phyloP scores from a whole-genome alignment of 2,113 vertebrate species.

The Peromyscus californicus region DNA sequence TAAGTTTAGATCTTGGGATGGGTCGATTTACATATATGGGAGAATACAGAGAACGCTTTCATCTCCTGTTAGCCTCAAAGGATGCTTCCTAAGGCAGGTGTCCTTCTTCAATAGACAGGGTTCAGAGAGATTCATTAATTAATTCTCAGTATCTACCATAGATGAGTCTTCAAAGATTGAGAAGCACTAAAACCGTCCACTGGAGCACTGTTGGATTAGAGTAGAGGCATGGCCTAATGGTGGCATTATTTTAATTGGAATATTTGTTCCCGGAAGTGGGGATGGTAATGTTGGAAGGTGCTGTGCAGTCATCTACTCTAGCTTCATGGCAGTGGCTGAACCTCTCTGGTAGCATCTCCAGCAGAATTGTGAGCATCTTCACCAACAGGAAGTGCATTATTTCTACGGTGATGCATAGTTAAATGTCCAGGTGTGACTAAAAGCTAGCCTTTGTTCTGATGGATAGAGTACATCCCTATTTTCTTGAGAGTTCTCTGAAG shows the following conservation, averaged over 20 bases:
- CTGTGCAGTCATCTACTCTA: neutral
- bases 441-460: neutral
- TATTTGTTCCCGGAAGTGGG: neutral
- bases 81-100: conserved; percentile 44
- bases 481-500: neutral
- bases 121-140: conserved; percentile 54
- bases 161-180: conserved; percentile 29
- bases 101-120: conserved; percentile 7
- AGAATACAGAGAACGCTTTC: neutral
- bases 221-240: neutral
- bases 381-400: neutral
- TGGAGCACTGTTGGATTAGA: conserved; percentile 21
- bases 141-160: conserved; percentile 17
- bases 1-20: conserved; percentile 69
- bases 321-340: neutral
- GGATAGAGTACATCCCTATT: neutral
- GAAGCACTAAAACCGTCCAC: neutral
- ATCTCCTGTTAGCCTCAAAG: conserved; percentile 38
- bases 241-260: neutral
- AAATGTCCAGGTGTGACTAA: neutral
- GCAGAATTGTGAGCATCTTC: neutral
- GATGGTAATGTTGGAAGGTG: neutral
- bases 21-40: neutral
- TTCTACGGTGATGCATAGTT: neutral
- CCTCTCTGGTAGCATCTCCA: neutral